phyloP scores from a whole-genome alignment of 2,113 vertebrate species.

The Dasypus novemcinctus region DNA sequence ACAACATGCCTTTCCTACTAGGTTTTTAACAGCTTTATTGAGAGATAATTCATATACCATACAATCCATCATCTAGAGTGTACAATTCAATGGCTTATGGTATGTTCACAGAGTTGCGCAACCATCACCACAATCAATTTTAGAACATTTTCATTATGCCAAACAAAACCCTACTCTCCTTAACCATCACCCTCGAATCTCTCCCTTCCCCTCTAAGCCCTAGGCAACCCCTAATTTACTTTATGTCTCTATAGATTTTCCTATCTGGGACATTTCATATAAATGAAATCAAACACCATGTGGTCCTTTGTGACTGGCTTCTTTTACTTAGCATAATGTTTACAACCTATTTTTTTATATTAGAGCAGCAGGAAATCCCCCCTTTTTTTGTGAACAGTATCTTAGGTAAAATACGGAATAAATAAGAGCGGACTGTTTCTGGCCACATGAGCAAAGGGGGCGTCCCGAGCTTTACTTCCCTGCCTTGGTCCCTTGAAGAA shows the following conservation, averaged over 20 bases:
- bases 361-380: background rate
- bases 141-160: background rate
- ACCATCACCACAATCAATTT: background rate
- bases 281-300: background rate
- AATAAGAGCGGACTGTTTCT: background rate
- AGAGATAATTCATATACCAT: background rate
- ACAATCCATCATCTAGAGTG: background rate
- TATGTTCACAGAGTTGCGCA: background rate
- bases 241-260: background rate
- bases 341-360: background rate
- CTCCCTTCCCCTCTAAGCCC: accelerated
- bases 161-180: background rate
- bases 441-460: background rate
- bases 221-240: background rate
- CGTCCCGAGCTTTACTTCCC: background rate
- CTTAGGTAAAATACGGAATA: background rate
- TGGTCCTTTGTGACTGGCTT: background rate
- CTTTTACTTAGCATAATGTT: background rate
- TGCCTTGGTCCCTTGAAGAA: background rate
- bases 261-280: background rate
- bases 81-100: background rate
- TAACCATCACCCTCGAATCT: accelerated
- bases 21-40: background rate
- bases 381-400: background rate
- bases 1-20: background rate